Percentiles rank a stretch among this genome's conserved stretches.
Conservation (phyloP, 2,113 vertebrate genomes). For the Vanacampus margaritifer region DNA sequence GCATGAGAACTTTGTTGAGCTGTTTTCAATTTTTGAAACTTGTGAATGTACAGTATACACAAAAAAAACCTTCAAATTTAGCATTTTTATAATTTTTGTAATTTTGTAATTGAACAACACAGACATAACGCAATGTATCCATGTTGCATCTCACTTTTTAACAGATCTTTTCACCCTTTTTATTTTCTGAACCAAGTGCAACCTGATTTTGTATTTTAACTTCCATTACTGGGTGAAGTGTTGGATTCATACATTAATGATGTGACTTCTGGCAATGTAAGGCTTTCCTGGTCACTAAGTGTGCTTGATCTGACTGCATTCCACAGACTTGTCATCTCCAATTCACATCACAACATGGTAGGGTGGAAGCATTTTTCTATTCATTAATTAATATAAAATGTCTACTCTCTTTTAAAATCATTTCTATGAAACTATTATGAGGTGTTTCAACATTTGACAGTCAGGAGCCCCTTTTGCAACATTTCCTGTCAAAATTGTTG, state of each 20-base stretch:
- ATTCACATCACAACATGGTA: conserved; percentile 11
- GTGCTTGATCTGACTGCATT: conserved; percentile 30
- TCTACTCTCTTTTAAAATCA: background rate
- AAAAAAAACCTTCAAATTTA: background rate
- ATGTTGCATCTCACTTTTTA: background rate
- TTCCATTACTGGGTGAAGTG: conserved; percentile 17
- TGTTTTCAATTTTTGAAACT: background rate
- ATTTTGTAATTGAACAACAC: background rate
- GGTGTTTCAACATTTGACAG: background rate
- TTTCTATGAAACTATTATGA: background rate
- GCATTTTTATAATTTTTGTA: background rate
- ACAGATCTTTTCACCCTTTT: conserved; percentile 10
- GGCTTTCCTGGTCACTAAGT: conserved; percentile 31
- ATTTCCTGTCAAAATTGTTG: background rate
- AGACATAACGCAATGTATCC: background rate
- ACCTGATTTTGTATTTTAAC: conserved; percentile 14
- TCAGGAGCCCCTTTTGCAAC: background rate
- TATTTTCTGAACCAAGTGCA: conserved; percentile 8
- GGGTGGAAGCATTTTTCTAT: background rate
- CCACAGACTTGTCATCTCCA: conserved; percentile 37
- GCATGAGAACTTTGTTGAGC: background rate
- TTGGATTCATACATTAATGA: conserved; percentile 57
- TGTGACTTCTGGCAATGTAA: conserved; percentile 34
- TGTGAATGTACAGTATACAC: background rate
- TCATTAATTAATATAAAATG: background rate